These are phyloP conservation scores for Varanus salvator DNA, from an alignment of 2,113 vertebrate species.

Conservation along the genomic window DNA sequence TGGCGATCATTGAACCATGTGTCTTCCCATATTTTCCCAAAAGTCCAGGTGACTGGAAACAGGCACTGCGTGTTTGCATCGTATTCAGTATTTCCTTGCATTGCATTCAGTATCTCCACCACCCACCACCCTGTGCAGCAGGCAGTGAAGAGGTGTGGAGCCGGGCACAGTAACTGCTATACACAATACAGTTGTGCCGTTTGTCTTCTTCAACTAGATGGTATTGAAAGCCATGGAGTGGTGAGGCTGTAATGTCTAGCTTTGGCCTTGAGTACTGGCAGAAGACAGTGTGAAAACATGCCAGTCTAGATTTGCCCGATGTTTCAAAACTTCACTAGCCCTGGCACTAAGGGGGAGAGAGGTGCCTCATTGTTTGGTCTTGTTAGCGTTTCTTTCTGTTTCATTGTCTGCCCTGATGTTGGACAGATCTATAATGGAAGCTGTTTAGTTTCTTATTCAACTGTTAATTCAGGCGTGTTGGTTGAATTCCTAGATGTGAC, in stretches of 20 bases:
- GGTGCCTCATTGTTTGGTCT: no score
- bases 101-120: no score
- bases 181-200: background rate
- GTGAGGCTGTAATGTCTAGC: background rate
- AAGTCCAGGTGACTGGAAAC: background rate
- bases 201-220: background rate
- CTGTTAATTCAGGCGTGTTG: fast-evolving
- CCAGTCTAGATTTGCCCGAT: background rate
- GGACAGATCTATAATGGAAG: background rate
- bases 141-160: background rate
- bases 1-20: background rate
- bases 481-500: background rate
- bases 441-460: background rate
- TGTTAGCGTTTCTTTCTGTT: background rate
- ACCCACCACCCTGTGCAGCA: background rate
- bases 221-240: background rate
- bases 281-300: background rate
- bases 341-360: background rate
- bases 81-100: background rate
- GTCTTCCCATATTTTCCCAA: background rate
- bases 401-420: fast-evolving
- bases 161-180: background rate
- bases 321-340: fast-evolving
- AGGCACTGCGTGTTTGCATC: background rate
- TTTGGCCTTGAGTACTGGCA: background rate